Conservation (phyloP, 2,888 invertebrate species). For the Cosmia pyralina region DNA sequence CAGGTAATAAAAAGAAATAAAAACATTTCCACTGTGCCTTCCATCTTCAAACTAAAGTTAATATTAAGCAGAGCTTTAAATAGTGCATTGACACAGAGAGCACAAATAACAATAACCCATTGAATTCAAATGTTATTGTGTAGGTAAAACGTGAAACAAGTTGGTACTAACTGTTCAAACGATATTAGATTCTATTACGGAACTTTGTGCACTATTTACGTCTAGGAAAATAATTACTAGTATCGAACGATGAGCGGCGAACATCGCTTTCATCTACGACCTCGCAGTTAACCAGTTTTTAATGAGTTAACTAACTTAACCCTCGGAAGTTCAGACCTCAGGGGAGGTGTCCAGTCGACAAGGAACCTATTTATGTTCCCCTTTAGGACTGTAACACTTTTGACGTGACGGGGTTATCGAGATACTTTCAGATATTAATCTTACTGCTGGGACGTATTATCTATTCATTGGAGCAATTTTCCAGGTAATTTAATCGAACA, state of each 20-base stretch:
- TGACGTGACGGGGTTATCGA: constrained; percentile 57
- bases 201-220: constrained; percentile 27
- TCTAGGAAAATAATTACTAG: constrained; percentile 34
- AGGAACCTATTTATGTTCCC: constrained; percentile 57
- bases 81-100: constrained; percentile 17
- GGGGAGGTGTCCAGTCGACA: constrained; percentile 63
- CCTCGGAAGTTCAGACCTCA: constrained; percentile 60
- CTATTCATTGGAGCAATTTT: constrained; percentile 27
- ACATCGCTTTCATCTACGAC: constrained; percentile 51
- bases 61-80: constrained; percentile 4
- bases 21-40: neutral
- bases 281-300: constrained; percentile 66
- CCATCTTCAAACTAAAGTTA: neutral
- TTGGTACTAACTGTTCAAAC: constrained; percentile 20
- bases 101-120: constrained; percentile 30
- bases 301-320: constrained; percentile 68
- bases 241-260: constrained; percentile 34
- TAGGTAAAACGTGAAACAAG: constrained; percentile 36
- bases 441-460: constrained; percentile 47
- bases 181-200: constrained; percentile 49
- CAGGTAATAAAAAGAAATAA: no score
- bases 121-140: constrained; percentile 49
- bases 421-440: constrained; percentile 43
- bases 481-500: constrained; percentile 13
- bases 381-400: constrained; percentile 56